Evolutionary conservation across 2,888 invertebrate genomes (phyloP).

Genomic region (Gerris lacustris): DNA sequence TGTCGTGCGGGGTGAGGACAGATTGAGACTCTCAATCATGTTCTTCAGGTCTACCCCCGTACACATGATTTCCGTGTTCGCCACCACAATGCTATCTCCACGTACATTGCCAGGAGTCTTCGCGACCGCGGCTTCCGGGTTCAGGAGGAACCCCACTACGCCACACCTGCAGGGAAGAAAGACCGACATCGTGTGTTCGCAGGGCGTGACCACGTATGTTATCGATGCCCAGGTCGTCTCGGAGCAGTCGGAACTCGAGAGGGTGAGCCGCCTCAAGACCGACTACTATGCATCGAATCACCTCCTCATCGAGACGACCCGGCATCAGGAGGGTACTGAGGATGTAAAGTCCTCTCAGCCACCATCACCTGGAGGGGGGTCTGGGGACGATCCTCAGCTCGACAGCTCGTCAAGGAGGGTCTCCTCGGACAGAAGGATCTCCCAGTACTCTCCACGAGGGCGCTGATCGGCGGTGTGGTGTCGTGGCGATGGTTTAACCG

Average conservation of each 20-base stretch:
- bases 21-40: constrained; percentile 34
- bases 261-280: not conserved
- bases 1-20: constrained; percentile 1
- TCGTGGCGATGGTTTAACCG: too few relatives aligned
- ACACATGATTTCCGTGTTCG: constrained; percentile 35
- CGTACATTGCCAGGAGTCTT: not conserved
- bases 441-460: too few relatives aligned
- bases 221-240: constrained; percentile 9
- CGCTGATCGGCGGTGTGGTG: too few relatives aligned
- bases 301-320: not conserved
- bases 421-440: constrained; percentile 9
- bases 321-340: too few relatives aligned
- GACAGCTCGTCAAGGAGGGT: constrained; percentile 11
- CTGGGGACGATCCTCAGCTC: not conserved
- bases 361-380: constrained; percentile 14
- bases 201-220: not conserved
- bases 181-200: not conserved
- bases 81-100: constrained; percentile 29
- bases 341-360: not conserved
- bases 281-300: not conserved
- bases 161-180: not conserved
- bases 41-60: constrained; percentile 33
- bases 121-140: not conserved
- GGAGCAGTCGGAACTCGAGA: not conserved
- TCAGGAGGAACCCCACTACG: not conserved